Conservation (phyloP, 2,888 invertebrate genomes). For the Scaeva pyrastri region DNA sequence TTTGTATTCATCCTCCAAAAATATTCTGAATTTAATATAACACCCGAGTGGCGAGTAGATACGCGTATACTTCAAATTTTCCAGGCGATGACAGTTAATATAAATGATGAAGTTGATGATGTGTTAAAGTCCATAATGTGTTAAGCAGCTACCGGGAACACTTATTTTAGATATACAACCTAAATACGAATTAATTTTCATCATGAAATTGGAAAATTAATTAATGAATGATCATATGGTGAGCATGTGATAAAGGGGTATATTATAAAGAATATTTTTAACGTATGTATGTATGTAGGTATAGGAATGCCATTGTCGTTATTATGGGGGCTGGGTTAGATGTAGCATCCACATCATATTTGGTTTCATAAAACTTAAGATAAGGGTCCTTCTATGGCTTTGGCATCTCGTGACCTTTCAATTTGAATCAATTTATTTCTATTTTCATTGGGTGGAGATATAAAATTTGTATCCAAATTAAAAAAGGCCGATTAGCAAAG, state of each 20-base stretch:
- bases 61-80: conserved; percentile 22
- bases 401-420: too few species aligned
- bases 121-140: conserved; percentile 57
- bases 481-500: too few species aligned
- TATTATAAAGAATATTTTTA: too few species aligned
- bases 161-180: not conserved
- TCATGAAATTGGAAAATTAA: conserved; percentile 51
- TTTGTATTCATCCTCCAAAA: not conserved
- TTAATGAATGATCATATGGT: conserved; percentile 48
- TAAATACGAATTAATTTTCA: conserved; percentile 60
- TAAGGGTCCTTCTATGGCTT: too few species aligned
- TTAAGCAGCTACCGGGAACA: conserved; percentile 37
- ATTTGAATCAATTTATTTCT: too few species aligned
- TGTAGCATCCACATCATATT: not conserved
- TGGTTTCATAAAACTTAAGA: not conserved
- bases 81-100: conserved; percentile 65
- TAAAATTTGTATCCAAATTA: too few species aligned
- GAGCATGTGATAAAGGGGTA: not conserved
- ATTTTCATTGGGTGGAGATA: too few species aligned
- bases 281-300: too few species aligned
- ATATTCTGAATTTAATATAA: not conserved
- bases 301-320: too few species aligned
- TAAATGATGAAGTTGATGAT: conserved; percentile 53
- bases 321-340: too few species aligned
- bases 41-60: too few species aligned